phyloP scores from a whole-genome alignment of 2,888 invertebrate species.

The Apoderus coryli region DNA sequence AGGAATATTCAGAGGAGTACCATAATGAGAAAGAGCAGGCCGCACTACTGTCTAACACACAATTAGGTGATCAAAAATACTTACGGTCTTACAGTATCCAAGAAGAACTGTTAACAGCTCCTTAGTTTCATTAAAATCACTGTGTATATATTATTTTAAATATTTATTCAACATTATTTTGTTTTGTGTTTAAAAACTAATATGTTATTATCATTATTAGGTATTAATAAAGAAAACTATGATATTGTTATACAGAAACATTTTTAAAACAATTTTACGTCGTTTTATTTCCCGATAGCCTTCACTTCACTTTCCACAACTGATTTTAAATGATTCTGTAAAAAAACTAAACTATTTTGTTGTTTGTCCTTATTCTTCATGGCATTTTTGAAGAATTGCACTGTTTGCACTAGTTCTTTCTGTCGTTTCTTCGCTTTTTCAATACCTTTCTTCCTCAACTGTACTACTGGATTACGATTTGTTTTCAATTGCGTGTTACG shows the following conservation, averaged over 20 bases:
- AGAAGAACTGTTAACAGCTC: slow-evolving; percentile 56
- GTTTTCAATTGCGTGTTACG: slow-evolving; percentile 5
- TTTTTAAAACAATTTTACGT: no score
- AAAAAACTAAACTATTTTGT: slow-evolving; percentile 23
- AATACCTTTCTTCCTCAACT: slow-evolving; percentile 19
- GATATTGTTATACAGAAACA: no score
- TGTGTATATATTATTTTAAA: no score
- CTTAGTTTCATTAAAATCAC: no score
- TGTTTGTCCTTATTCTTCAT: slow-evolving; percentile 22
- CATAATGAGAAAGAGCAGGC: slow-evolving; percentile 53
- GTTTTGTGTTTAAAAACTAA: no score
- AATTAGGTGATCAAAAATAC: slow-evolving; percentile 43
- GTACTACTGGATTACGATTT: slow-evolving; percentile 6
- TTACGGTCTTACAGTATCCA: slow-evolving; percentile 70
- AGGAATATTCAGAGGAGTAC: slow-evolving; percentile 71
- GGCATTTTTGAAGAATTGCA: slow-evolving; percentile 23
- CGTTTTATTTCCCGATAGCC: no score
- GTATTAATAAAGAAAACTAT: no score
- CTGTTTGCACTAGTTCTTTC: slow-evolving; percentile 21
- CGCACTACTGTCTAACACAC: slow-evolving; percentile 42
- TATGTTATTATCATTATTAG: no score
- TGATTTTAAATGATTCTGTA: no score
- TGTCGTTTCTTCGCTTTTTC: slow-evolving; percentile 23
- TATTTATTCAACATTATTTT: no score
- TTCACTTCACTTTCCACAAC: no score